Evolutionary conservation across 2,113 vertebrate species (phyloP), one percentile per base, ranked within the genome.

Genomic region (Ranitomeya variabilis): DNA sequence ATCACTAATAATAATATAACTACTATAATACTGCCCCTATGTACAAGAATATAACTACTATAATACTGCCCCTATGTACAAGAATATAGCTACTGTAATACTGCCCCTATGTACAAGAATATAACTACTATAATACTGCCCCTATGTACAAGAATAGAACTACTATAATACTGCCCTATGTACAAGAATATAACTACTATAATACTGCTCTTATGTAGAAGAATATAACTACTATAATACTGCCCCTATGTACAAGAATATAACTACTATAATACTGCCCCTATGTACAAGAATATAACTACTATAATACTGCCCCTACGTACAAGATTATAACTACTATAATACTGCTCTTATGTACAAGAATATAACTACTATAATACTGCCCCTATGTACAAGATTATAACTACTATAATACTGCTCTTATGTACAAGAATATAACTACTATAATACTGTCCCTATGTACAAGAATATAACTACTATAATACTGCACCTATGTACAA

Each of bases 361-460:
- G 26, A 73, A 73, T 73, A 73, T 73, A 73, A 73, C 69, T 73
- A 73, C 69, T 73, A 73, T 37, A 73, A 73, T 37, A 73, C 69
- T 73, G 26, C 26, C 8, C 69, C 26, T 73, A 73, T 73, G 5
- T 37, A 37, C 69, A 73, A 73, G 69, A 73, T 37, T 73, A 73
- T 73, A 73, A 73, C 69, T 73, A 73, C 26, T 73, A 73, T 37
- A 73, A 73, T 73, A 73, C 26, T 73, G 26, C 26, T 8, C 69
- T 13, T 73, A 73, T 37, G 2, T 73, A 73, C 26, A 73, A 37
- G 69, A 73, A 73, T 73, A 73, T 73, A 73, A 73, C 69, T 73
- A 73, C 69, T 73, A 73, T 73, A 73, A 37, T 73, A 73, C 69
- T 73, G 26, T 14, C 8, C 69, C 69, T 73, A 73, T 73, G 1